Conservation (phyloP, 2,797 vertebrate species). For the Buphagus erythrorhynchus region DNA sequence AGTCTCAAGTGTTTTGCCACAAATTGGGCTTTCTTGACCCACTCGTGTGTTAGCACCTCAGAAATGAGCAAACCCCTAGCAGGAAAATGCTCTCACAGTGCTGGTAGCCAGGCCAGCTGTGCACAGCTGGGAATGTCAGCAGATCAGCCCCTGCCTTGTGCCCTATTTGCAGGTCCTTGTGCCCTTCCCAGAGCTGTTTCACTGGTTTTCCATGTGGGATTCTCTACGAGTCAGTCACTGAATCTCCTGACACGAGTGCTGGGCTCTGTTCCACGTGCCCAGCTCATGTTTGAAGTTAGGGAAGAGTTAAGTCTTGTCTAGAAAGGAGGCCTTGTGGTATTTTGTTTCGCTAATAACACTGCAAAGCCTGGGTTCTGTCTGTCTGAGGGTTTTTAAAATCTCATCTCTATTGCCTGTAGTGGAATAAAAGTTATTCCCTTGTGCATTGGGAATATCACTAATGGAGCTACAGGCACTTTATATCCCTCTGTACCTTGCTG, state of each 20-base stretch:
- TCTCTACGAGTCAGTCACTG: not conserved
- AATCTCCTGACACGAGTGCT: not conserved
- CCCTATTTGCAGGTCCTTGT: not conserved
- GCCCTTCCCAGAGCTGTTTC: not conserved
- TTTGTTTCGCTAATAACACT: conserved; percentile 39
- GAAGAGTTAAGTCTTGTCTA: not conserved
- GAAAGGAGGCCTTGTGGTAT: not conserved
- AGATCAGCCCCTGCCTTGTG: no score
- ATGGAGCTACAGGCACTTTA: not conserved
- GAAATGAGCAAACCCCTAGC: rapidly evolving
- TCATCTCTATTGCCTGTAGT: not conserved
- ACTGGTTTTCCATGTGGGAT: not conserved
- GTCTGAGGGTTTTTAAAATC: not conserved
- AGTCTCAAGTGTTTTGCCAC: not conserved
- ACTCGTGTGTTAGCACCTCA: not conserved
- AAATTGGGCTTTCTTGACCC: not conserved
- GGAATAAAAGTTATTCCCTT: conserved; percentile 42
- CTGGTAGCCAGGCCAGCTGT: not conserved
- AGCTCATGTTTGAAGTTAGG: not conserved
- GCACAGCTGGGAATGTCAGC: not conserved
- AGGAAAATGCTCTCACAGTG: rapidly evolving
- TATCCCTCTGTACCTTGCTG: conserved; percentile 33
- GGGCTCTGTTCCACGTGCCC: rapidly evolving
- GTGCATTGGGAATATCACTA: conserved; percentile 41
- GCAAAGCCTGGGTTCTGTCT: not conserved